Conservation (phyloP, 2,113 vertebrate species). For the Cairina moschata region DNA sequence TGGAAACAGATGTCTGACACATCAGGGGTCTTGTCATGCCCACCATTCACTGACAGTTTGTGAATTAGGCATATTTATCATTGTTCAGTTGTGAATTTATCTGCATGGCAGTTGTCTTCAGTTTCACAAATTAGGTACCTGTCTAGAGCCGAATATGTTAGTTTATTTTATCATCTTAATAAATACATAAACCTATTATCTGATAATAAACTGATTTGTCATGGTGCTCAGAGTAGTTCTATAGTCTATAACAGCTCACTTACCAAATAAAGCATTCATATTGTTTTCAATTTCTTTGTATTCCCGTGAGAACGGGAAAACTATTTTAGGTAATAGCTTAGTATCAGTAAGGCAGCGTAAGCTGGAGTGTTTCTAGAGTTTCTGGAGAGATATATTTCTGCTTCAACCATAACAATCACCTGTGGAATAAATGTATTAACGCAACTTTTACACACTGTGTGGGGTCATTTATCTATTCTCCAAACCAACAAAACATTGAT, state of each 20-base stretch:
- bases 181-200: conserved; percentile 59
- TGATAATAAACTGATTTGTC: conserved; percentile 53
- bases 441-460: conserved; percentile 42
- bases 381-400: conserved; percentile 44
- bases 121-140: not conserved
- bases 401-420: not conserved
- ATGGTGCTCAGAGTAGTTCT: not conserved
- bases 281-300: conserved; percentile 55
- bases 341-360: conserved; percentile 35
- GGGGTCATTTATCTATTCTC: conserved; percentile 54
- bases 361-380: conserved; percentile 44
- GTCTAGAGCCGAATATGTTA: conserved; percentile 15
- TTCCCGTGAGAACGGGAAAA: conserved; percentile 53
- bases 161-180: conserved; percentile 34
- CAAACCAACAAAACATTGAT: conserved; percentile 1
- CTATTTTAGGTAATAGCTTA: conserved; percentile 47
- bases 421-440: conserved; percentile 14
- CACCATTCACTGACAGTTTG: not conserved
- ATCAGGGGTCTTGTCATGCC: not conserved
- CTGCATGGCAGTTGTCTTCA: not conserved
- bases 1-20: not conserved
- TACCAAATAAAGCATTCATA: conserved; percentile 39
- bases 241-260: conserved; percentile 50
- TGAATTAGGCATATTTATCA: not conserved
- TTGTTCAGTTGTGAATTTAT: not conserved